Base-by-base conservation (phyloP, 2,113 vertebrate genomes). In the Lucifuga dentata region DNA sequence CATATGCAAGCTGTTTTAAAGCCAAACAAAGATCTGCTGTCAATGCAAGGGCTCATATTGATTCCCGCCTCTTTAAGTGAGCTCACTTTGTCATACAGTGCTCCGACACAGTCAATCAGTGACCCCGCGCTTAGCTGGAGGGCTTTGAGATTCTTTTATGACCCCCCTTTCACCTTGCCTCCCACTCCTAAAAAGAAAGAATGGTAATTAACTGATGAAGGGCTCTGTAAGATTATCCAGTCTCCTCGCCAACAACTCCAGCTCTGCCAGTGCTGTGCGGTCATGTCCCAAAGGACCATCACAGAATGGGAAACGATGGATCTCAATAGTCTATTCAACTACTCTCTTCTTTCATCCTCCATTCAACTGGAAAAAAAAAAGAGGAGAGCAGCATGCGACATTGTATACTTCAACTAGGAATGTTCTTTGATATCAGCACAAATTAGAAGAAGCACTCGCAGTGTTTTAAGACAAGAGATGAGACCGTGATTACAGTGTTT, bases 191-290 rank as follows among this genome's bases (percentile, higher is more conserved):
- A 63, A 73, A 84, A 89, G 79, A 81, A 80, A 83, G 88, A 91
- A 90, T 80, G 85, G 83, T 93, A 92, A 91, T 92, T 91, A 93
- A 90, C 83, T 87, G 80, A 90, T 86, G 86, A 86, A 84, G 87
- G 85, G 90, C 87, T 92, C 87, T 85, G 80, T 83, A 81, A 86
- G 85, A 90, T 82, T 84, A 84, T 85, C 88, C 81, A 53, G 80
- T 76, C 71, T 74, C 53, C 57, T 72, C 60, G 62, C 80, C 68
- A 76, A 79, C 63, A 80, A 44, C 59, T 61, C 52, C 66, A 69
- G 76, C 76, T 68, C 79, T 51, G 76, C 77, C 81, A 62, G 56
- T 43, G 73, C 73, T 85, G 85, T 78, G 83, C 80, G 76, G 79
- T 78, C 78, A 71, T 44, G 78, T 86, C 82, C 88, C 86, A 68